phyloP scores from a whole-genome alignment of 2,888 invertebrate genomes.

The Orchestes rusci region DNA sequence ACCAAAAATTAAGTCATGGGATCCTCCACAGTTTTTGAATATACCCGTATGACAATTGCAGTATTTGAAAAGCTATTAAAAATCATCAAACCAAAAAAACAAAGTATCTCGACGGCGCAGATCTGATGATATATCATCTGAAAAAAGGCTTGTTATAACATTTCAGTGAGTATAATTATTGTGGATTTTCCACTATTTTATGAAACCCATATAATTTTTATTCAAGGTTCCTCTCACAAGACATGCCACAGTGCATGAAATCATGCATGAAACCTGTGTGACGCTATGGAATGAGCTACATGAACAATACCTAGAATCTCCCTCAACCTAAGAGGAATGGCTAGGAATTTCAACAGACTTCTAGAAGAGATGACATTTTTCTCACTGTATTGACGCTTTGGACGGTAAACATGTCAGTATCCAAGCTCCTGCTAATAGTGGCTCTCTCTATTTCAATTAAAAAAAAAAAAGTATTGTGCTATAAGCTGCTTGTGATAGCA shows the following conservation, averaged over 20 bases:
- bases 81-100: slow-evolving; percentile 3
- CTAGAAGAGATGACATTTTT: slow-evolving; percentile 25
- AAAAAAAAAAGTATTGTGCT: slow-evolving; percentile 34
- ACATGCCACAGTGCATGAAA: slow-evolving; percentile 27
- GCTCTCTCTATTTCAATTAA: slow-evolving; percentile 34
- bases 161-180: slow-evolving; percentile 16
- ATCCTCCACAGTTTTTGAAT: slow-evolving; percentile 19
- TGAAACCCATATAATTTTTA: background rate
- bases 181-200: background rate
- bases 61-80: slow-evolving; percentile 18
- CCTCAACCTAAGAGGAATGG: too few relatives aligned
- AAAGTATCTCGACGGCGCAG: slow-evolving; percentile 9
- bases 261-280: slow-evolving; percentile 23
- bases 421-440: too few relatives aligned
- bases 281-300: slow-evolving; percentile 17
- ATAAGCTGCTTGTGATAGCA: slow-evolving; percentile 32
- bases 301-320: slow-evolving; percentile 17
- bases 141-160: slow-evolving; percentile 17
- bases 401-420: slow-evolving; percentile 25
- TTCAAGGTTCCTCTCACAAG: too few relatives aligned
- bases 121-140: slow-evolving; percentile 17
- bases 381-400: slow-evolving; percentile 27
- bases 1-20: slow-evolving; percentile 18
- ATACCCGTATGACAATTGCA: slow-evolving; percentile 17
- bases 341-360: slow-evolving; percentile 21